Conservation (phyloP, 1,140 invertebrate genomes). For the Saccostrea glomerata region DNA sequence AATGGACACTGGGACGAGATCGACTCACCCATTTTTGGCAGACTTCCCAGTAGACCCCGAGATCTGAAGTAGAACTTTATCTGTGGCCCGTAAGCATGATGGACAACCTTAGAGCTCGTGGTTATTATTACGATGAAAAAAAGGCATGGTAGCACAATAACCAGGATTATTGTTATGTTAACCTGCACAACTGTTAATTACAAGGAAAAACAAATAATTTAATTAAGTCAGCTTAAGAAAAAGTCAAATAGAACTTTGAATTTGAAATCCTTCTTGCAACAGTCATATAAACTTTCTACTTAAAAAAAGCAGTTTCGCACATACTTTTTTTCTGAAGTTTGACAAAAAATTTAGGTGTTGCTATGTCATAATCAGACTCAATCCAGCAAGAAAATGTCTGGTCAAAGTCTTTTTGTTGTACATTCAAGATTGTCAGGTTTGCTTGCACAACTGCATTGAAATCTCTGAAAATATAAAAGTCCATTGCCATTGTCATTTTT, state of each 20-base stretch:
- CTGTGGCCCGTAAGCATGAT: neutral
- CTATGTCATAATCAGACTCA: conserved; percentile 5
- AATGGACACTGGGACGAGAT: too few relatives aligned
- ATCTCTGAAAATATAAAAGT: conserved; percentile 1
- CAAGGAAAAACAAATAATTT: neutral
- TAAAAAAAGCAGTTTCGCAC: too few relatives aligned
- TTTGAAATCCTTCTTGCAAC: too few relatives aligned
- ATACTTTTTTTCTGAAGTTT: neutral
- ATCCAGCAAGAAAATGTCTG: neutral
- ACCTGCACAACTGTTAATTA: neutral
- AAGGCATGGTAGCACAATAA: neutral
- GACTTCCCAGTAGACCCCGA: neutral
- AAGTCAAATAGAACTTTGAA: too few relatives aligned
- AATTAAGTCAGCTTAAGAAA: too few relatives aligned
- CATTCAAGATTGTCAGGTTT: conserved; percentile 19
- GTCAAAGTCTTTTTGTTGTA: conserved; percentile 1
- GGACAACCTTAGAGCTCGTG: neutral
- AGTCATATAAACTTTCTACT: too few relatives aligned
- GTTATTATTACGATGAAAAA: neutral
- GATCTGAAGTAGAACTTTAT: neutral
- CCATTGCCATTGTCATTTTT: neutral
- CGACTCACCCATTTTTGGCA: conserved; percentile 18
- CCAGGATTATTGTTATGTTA: neutral
- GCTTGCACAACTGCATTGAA: neutral
- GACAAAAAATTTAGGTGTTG: neutral